These are phyloP conservation scores for Prunella fulvescens DNA, from an alignment of 2,113 vertebrate genomes.

Conservation along the genomic window DNA sequence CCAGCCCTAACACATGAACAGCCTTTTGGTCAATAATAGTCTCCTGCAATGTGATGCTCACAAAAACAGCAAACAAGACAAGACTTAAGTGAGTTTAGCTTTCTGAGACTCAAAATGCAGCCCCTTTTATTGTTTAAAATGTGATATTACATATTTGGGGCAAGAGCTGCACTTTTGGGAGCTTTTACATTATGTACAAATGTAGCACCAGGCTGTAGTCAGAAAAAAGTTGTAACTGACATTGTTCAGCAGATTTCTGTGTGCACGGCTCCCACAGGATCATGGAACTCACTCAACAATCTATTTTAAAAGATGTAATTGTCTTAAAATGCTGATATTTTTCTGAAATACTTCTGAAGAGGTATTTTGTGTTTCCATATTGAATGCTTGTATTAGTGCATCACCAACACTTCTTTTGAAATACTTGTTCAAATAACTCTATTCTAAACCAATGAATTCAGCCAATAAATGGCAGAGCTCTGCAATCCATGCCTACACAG, in stretches of 20 bases:
- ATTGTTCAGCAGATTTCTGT: background rate
- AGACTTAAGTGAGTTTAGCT: background rate
- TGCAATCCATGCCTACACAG: background rate
- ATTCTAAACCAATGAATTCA: background rate
- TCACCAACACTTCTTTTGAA: background rate
- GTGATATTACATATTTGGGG: background rate
- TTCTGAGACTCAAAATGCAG: background rate
- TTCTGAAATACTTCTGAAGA: background rate
- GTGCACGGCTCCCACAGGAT: background rate
- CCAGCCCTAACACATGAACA: background rate
- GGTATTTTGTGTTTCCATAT: background rate
- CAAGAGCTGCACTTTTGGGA: background rate
- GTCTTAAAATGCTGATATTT: background rate
- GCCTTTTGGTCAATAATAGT: background rate
- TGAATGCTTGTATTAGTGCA: background rate
- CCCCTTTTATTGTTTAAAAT: background rate
- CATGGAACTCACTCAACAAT: fast-evolving
- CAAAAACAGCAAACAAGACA: background rate
- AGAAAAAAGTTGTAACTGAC: background rate
- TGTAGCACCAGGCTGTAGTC: background rate
- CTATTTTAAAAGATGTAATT: background rate
- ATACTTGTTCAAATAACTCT: background rate
- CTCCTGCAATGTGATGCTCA: background rate
- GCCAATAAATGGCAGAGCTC: background rate
- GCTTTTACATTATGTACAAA: background rate